Conservation (phyloP, 2,888 invertebrate species). For the Odontocerum albicorne region DNA sequence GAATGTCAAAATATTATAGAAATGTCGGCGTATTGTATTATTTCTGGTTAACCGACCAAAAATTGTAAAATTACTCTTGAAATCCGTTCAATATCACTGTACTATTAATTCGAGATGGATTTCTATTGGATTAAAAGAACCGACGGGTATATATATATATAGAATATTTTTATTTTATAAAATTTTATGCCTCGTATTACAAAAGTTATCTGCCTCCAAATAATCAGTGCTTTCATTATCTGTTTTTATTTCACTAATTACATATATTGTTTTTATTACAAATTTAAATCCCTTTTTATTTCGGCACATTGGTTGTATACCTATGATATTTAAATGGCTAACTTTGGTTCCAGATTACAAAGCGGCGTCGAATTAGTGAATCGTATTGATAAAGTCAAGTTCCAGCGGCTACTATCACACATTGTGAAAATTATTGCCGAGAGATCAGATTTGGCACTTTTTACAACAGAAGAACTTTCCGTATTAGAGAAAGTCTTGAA, state of each 20-base stretch:
- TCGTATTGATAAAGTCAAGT: constrained; percentile 24
- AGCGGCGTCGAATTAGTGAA: constrained; percentile 25
- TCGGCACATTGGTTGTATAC: too few relatives aligned
- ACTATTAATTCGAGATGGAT: constrained; percentile 49
- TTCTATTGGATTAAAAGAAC: constrained; percentile 27
- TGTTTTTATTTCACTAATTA: too few relatives aligned
- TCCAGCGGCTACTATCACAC: constrained; percentile 27
- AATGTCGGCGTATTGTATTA: too few relatives aligned
- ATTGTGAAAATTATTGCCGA: constrained; percentile 21
- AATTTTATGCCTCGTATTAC: not conserved
- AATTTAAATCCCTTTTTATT: too few relatives aligned
- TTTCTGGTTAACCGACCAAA: too few relatives aligned
- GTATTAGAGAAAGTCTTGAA: constrained; percentile 31
- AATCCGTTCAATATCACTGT: too few relatives aligned
- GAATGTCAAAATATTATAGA: too few relatives aligned
- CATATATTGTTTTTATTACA: not conserved
- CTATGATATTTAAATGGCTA: not conserved
- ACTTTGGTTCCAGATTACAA: constrained; percentile 23
- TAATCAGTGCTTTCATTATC: too few relatives aligned
- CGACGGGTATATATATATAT: constrained; percentile 13
- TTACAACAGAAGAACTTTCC: constrained; percentile 26
- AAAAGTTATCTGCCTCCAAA: too few relatives aligned
- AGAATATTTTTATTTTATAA: not conserved
- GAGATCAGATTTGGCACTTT: constrained; percentile 23
- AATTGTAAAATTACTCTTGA: too few relatives aligned